A percentile compares a stretch with the other conserved stretches of the same genome.
Evolutionary conservation across 2,113 vertebrate genomes (phyloP).

Genomic region (Orthonyx spaldingii): DNA sequence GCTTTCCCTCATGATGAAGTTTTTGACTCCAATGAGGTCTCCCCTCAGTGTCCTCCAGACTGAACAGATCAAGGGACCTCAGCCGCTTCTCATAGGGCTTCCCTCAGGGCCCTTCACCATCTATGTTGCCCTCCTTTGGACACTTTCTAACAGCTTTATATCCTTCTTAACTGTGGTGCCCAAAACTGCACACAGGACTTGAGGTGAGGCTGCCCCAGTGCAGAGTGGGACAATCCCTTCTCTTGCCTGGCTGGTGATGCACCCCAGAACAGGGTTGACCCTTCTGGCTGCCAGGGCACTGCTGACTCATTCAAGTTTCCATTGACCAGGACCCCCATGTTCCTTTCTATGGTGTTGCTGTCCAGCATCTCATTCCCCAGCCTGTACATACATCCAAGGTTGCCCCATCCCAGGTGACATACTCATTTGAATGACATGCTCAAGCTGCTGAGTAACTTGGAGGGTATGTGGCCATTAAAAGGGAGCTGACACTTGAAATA

Average conservation of each 20-base stretch:
- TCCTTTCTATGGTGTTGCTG: accelerated
- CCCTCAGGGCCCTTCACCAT: not conserved
- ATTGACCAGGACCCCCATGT: accelerated
- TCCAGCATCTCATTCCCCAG: not conserved
- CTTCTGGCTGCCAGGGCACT: not conserved
- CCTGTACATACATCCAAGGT: not conserved
- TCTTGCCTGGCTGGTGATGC: not conserved
- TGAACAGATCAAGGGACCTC: not conserved
- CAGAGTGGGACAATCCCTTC: not conserved
- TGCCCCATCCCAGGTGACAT: not conserved
- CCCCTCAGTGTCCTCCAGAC: not conserved
- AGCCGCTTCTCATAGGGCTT: not conserved
- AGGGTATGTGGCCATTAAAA: not conserved
- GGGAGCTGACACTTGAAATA: not conserved
- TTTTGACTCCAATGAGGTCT: not conserved
- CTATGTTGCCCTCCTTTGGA: not conserved
- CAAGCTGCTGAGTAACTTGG: not conserved
- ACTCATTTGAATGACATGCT: not conserved
- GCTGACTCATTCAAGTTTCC: not conserved
- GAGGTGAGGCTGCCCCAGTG: accelerated
- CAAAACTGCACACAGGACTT: not conserved
- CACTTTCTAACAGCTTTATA: not conserved
- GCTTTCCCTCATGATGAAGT: not conserved
- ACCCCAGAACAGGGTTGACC: accelerated
- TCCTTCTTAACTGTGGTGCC: not conserved